Percentiles rank a stretch among this genome's conserved stretches.
phyloP scores from a whole-genome alignment of 2,113 vertebrate genomes.

The Prietella phreatophila region DNA sequence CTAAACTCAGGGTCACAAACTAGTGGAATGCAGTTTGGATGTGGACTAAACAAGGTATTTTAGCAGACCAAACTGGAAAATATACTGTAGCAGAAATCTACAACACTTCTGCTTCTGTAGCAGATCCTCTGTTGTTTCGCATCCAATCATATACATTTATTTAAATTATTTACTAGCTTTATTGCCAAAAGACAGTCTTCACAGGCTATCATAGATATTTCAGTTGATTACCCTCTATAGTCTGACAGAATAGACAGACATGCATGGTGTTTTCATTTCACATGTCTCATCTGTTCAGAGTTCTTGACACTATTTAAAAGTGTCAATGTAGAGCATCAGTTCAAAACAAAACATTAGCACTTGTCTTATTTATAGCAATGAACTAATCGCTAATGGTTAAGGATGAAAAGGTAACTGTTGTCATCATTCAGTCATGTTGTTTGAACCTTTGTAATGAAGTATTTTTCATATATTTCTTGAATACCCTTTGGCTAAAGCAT shows the following conservation, averaged over 20 bases:
- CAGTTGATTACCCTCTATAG: background rate
- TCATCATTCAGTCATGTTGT: background rate
- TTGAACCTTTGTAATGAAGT: background rate
- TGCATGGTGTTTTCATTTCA: background rate
- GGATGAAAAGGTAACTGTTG: background rate
- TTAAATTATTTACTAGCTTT: background rate
- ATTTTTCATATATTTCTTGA: slow-evolving; percentile 1
- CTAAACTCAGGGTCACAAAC: background rate
- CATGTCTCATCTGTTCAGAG: background rate
- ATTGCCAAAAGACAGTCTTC: background rate
- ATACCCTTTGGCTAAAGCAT: background rate
- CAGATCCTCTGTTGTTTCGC: background rate
- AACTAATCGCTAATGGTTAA: background rate
- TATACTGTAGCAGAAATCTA: background rate
- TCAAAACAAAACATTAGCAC: background rate
- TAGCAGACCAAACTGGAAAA: background rate
- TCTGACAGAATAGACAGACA: background rate
- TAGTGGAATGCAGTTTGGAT: background rate
- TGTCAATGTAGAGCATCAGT: background rate
- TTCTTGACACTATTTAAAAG: background rate
- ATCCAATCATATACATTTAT: background rate
- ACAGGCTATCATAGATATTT: background rate
- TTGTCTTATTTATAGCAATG: background rate
- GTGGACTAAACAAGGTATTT: background rate
- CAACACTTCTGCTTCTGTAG: background rate